Evolutionary conservation across 2,797 vertebrate genomes (phyloP).

Genomic region (Euphonia xanthogaster): DNA sequence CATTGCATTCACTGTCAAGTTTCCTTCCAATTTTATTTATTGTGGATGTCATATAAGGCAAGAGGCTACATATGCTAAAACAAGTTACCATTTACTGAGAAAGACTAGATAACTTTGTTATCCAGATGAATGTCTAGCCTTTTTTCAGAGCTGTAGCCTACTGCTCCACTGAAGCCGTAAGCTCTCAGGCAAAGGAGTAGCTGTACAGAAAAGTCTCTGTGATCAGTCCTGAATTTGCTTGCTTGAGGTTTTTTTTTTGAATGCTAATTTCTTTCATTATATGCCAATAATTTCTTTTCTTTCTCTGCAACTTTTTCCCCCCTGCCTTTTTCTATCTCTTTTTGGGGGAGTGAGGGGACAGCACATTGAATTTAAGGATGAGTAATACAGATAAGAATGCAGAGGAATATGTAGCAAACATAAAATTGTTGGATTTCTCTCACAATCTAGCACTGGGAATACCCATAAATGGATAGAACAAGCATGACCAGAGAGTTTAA

Average conservation of each 20-base stretch:
- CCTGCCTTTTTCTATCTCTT: not conserved
- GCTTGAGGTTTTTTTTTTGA: not conserved
- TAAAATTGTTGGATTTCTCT: not conserved
- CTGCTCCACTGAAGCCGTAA: not conserved
- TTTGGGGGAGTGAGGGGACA: not conserved
- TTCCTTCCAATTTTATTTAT: not conserved
- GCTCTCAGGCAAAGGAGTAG: not conserved
- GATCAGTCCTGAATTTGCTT: not conserved
- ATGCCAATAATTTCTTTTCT: not conserved
- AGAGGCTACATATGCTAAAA: not conserved
- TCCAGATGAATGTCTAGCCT: not conserved
- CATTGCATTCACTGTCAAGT: not conserved
- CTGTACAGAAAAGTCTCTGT: not conserved
- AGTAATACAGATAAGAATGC: not conserved
- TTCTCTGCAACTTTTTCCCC: not conserved
- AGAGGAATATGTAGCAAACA: not conserved
- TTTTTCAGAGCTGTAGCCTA: not conserved
- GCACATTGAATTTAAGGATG: not conserved
- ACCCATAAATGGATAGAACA: not conserved
- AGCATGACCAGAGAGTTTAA: not conserved
- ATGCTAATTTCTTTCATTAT: not conserved
- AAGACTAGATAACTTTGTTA: not conserved
- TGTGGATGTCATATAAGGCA: not conserved
- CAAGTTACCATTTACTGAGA: not conserved
- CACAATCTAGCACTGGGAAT: not conserved